Conservation (phyloP, 2,888 invertebrate genomes). For the Ethmia dodecea region DNA sequence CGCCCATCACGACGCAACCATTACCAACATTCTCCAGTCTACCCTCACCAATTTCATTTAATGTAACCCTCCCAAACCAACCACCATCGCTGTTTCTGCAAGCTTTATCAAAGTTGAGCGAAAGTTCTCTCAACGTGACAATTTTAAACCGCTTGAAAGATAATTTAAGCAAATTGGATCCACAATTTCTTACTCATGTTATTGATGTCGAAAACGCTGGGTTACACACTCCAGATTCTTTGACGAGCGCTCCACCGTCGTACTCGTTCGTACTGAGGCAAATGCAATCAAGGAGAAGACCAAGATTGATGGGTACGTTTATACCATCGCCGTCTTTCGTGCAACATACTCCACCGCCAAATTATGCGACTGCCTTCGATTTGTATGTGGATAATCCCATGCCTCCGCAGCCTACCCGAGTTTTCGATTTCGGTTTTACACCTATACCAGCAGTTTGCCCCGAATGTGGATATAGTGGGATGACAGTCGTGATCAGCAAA, state of each 20-base stretch:
- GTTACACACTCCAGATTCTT: slow-evolving; percentile 51
- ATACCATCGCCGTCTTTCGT: slow-evolving; percentile 65
- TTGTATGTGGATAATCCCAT: slow-evolving; percentile 54
- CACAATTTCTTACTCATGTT: too few species aligned
- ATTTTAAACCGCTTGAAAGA: background rate
- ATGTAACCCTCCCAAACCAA: slow-evolving; percentile 21
- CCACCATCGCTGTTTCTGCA: slow-evolving; percentile 50
- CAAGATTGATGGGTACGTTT: slow-evolving; percentile 62
- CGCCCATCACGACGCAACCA: slow-evolving; percentile 22
- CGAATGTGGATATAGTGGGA: slow-evolving; percentile 57
- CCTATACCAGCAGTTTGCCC: slow-evolving; percentile 55
- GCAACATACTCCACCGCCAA: slow-evolving; percentile 61
- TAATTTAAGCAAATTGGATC: background rate
- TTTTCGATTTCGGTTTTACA: slow-evolving; percentile 50
- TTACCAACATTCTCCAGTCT: slow-evolving; percentile 23
- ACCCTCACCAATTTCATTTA: slow-evolving; percentile 27
- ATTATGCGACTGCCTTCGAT: slow-evolving; percentile 63
- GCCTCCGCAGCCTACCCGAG: slow-evolving; percentile 41
- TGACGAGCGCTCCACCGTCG: slow-evolving; percentile 61
- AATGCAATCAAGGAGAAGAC: slow-evolving; percentile 48
- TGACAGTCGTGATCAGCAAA: slow-evolving; percentile 48
- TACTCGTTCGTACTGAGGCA: slow-evolving; percentile 66
- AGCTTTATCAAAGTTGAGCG: slow-evolving; percentile 50
- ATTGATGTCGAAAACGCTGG: background rate
- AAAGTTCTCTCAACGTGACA: slow-evolving; percentile 33